Conservation (phyloP, 1,140 invertebrate species). For the Uloborus diversus region DNA sequence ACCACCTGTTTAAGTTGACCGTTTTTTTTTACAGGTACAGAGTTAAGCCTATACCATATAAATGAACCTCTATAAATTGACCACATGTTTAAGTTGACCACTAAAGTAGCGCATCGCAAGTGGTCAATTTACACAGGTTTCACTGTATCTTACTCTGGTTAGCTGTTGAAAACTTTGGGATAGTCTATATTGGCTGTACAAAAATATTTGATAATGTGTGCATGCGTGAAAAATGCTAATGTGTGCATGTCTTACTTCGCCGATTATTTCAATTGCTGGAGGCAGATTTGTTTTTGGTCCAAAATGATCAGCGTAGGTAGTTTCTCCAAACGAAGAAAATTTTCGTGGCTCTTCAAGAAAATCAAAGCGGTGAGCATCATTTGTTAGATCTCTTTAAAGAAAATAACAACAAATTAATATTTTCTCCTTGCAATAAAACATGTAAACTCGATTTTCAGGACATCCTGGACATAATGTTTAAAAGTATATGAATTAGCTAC, state of each 20-base stretch:
- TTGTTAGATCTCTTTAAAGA: neutral
- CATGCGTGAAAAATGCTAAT: too few relatives aligned
- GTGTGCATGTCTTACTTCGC: constrained; percentile 21
- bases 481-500: too few relatives aligned
- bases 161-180: neutral
- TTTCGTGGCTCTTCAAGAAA: neutral
- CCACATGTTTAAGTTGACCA: too few relatives aligned
- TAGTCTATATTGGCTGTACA: neutral
- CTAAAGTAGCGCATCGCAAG: too few relatives aligned
- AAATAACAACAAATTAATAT: neutral
- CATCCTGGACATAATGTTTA: neutral
- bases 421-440: neutral
- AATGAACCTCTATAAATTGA: too few relatives aligned
- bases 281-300: constrained; percentile 14
- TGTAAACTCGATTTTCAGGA: neutral
- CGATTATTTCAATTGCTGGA: neutral
- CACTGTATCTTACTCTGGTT: neutral
- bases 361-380: neutral
- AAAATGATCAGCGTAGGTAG: constrained; percentile 7
- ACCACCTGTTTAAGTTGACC: too few relatives aligned
- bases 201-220: too few relatives aligned
- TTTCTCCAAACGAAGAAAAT: neutral
- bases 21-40: neutral
- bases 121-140: too few relatives aligned
- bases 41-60: neutral